Percentiles rank a stretch among this genome's conserved stretches.
These are phyloP conservation scores for Drosophila seclusa DNA, from an alignment of 2,888 invertebrate genomes.

Conservation along the genomic window DNA sequence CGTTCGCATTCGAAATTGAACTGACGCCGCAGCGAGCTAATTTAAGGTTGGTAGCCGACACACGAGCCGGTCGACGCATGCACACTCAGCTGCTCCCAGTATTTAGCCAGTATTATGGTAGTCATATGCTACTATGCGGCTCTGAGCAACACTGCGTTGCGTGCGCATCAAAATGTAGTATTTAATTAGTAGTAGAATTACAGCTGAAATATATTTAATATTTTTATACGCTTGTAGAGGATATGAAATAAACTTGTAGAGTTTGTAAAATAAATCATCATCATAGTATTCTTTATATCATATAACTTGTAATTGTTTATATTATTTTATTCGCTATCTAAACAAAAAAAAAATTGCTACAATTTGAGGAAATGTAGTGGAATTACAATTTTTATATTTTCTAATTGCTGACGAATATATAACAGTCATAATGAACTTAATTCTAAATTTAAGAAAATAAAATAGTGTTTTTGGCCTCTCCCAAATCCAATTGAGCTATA, in stretches of 20 bases:
- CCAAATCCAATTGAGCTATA: slow-evolving; percentile 5
- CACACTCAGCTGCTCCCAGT: slow-evolving; percentile 49
- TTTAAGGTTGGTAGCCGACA: slow-evolving; percentile 46
- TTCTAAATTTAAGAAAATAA: background rate
- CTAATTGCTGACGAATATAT: background rate
- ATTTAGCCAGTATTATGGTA: slow-evolving; percentile 43
- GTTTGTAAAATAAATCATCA: background rate
- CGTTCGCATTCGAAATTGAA: slow-evolving; percentile 57
- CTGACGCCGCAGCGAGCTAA: slow-evolving; percentile 65
- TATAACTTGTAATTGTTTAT: background rate
- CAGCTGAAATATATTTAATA: background rate
- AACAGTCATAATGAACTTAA: background rate
- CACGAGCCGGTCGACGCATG: slow-evolving; percentile 49
- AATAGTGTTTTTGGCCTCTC: background rate
- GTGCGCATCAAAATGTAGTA: background rate
- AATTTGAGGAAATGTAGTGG: background rate
- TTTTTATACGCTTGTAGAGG: background rate
- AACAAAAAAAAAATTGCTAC: background rate
- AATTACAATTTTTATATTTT: background rate
- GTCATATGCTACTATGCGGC: slow-evolving; percentile 27
- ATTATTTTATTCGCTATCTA: background rate
- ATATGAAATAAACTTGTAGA: no score
- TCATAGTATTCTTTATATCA: background rate
- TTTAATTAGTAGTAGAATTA: background rate
- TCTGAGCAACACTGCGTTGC: slow-evolving; percentile 19